Base-by-base conservation (phyloP, 2,888 invertebrate species). In the Apocheima hispidaria region DNA sequence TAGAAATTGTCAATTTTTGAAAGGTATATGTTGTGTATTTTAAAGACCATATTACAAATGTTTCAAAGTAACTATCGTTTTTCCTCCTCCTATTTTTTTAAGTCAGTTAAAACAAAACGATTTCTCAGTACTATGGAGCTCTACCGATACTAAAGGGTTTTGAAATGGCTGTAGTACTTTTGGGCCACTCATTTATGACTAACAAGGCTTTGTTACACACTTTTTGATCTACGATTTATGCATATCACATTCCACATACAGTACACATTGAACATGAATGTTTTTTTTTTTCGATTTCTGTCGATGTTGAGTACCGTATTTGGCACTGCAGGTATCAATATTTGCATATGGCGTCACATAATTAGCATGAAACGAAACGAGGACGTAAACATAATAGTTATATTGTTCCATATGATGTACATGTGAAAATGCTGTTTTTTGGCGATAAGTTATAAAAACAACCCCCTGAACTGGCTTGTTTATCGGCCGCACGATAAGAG, bases 161-260 rank as follows among this genome's bases (percentile, higher is more conserved):
- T 38, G 35, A 26, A 55, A 51, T 35, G 60, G 48, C 35, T 30
- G 28, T 44, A 49, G 18, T 60, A 70, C 82, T 20, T n/a, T 43
- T 30, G 55, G 36, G 4, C 16, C 80, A 79, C 80, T 48, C 61
- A 77, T 80, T 79, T 76, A 70, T 73, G 66, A 77, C 73, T 83
- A 80, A 84, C 77, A 78, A 54, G 14, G 80, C 79, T 86, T 78
- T 71, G n/a, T 66, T 74, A 50, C 71, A 87, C 82, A 78, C 73
- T 71, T 80, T 78, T 78, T 51, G 73, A 69, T 79, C 74, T 72
- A 79, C 70, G 71, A 83, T 78, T 76, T 78, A 69, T 79, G 82
- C 84, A 86, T 86, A 86, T 86, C 84, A 87, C 87, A 81, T 85
- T 75, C 82, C 82, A 90, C 86, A 82, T 87, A 86, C 89, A 88